Evolutionary conservation across 2,888 invertebrate genomes (phyloP), one percentile per base, ranked within the genome.

Genomic region (Microdon myrmicae): DNA sequence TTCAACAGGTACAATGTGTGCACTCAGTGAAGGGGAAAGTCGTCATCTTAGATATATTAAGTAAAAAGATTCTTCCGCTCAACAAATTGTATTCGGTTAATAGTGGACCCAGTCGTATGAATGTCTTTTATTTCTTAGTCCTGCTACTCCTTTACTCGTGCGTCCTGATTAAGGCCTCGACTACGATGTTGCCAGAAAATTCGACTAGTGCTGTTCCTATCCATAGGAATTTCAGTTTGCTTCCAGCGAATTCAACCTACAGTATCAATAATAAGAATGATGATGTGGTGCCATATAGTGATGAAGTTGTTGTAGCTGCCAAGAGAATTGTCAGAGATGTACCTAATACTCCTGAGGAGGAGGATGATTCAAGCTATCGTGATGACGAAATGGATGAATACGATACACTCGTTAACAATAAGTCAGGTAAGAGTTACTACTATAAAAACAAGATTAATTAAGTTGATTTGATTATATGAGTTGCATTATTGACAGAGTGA

Each of bases 301-400:
- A 51, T 26, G 37, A 48, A 4, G 43, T 48, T 8, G 32, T 31
- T 22, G 17, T 54, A 6, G 26, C 32, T 47, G 26, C 43, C 9
- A 44, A 19, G 20, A 44, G 49, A 19, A 43, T 58, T 9, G 53
- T 53, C 66, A 77, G 77, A 38, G 77, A 75, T 71, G 77, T 75
- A 61, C 75, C 75, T 72, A 74, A 76, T 71, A 72, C 76, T 74
- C 74, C 77, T 73, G 77, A 74, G 37, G 79, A 79, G 26, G 72
- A 74, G 32, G 73, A 78, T 53, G 78, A 79, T 68, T 75, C 75
- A 58, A 77, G 75, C 68, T 77, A 78, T 71, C 73, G 74, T 12
- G 79, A 78, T 68, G 79, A 79, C 26, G 74, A 73, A 67, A 71
- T 76, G 55, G 78, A 79, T 68, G 78, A 79, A 58, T 71, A 78